Evolutionary conservation across 2,797 vertebrate species (phyloP).

Genomic region (Sphenopsis melanotis): DNA sequence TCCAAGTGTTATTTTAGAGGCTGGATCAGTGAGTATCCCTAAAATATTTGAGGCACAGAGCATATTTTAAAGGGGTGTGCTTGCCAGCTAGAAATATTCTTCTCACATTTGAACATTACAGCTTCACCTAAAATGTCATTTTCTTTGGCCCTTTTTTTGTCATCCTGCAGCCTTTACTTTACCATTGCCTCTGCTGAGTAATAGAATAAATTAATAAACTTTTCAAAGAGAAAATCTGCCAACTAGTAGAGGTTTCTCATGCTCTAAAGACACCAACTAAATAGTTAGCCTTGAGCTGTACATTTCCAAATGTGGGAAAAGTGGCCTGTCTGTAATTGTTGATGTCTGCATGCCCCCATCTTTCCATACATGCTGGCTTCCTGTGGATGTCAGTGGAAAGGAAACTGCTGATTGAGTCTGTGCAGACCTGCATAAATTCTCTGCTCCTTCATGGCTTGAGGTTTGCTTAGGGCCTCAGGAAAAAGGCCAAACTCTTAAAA

Average conservation of each 20-base stretch:
- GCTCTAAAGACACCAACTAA: not conserved
- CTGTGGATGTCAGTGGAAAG: constrained; percentile 55
- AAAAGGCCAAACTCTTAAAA: constrained; percentile 55
- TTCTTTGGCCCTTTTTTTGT: constrained; percentile 4
- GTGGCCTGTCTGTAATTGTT: constrained; percentile 40
- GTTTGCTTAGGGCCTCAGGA: constrained; percentile 50
- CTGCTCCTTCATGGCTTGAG: constrained; percentile 47
- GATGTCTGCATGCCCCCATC: constrained; percentile 44
- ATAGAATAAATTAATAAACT: not conserved
- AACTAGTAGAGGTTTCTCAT: not conserved
- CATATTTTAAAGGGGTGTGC: not conserved
- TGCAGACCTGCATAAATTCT: constrained; percentile 58
- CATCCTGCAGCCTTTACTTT: not conserved
- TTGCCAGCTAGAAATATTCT: not conserved
- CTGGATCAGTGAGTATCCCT: not conserved
- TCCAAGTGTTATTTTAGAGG: not conserved
- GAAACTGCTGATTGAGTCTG: constrained; percentile 64
- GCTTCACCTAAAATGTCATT: not conserved
- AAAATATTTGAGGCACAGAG: not conserved
- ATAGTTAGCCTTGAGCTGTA: not conserved
- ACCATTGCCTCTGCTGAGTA: not conserved
- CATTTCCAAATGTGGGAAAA: constrained; percentile 51
- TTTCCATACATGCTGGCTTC: constrained; percentile 52
- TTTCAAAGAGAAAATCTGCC: not conserved
- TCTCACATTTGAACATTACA: not conserved